Evolutionary conservation across 2,797 vertebrate genomes (phyloP).

Genomic region (Rhynchotus rufescens): DNA sequence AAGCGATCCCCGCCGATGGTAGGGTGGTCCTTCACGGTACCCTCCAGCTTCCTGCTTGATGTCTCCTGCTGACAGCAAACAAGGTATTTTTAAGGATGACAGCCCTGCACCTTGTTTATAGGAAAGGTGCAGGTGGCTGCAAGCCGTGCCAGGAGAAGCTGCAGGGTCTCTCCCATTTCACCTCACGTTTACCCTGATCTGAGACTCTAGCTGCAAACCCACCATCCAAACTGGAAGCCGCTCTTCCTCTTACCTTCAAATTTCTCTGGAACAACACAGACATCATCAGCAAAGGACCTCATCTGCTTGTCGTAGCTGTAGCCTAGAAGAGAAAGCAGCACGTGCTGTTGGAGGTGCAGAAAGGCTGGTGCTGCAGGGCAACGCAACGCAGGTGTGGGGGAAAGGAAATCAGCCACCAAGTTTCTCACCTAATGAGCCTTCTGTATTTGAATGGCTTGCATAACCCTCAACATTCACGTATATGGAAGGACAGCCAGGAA

Average conservation of each 20-base stretch:
- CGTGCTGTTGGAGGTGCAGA: rapidly evolving
- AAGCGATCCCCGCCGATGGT: slow-evolving; percentile 94
- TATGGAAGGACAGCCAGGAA: slow-evolving; percentile 90
- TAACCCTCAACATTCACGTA: slow-evolving; percentile 89
- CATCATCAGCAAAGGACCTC: slow-evolving; percentile 84
- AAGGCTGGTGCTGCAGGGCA: rapidly evolving
- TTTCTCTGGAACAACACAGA: slow-evolving; percentile 95
- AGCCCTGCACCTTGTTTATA: neutral
- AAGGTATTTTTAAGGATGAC: neutral
- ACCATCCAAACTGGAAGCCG: neutral
- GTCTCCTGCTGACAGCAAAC: slow-evolving; percentile 81
- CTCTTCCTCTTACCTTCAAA: slow-evolving; percentile 88
- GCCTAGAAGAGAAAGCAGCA: slow-evolving; percentile 78
- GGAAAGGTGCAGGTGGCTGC: neutral
- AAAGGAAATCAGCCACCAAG: neutral
- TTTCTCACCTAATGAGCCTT: slow-evolving; percentile 82
- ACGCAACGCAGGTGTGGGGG: neutral
- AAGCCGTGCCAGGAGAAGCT: neutral
- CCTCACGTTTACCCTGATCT: neutral
- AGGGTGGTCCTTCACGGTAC: slow-evolving; percentile 91
- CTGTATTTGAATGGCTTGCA: slow-evolving; percentile 77
- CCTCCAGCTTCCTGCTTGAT: slow-evolving; percentile 90
- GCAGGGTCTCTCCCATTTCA: neutral
- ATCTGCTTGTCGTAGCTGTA: slow-evolving; percentile 89
- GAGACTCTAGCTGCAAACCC: neutral